Evolutionary conservation across 53 echinoderm and acorn worm genomes (phyloP), one percentile per base, ranked within the genome.

Genomic region (Hippasteria phrygiana): DNA sequence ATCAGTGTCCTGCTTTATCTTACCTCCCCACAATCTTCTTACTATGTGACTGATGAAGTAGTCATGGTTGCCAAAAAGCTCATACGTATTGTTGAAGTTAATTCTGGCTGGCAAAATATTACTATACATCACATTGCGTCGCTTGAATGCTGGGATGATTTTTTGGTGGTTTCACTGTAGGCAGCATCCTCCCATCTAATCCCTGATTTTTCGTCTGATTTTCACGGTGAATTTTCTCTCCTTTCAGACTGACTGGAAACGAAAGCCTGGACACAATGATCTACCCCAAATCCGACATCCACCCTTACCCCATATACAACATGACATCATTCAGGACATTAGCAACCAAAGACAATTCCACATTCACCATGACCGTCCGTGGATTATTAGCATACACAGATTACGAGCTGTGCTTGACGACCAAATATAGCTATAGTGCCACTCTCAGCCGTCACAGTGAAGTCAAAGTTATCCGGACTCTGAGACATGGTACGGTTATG

Each of bases 391-490:
- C 95, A 0, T 91, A 66, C 40, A 93, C 88, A 27, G 78, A 89
- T 22, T 95, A 95, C 47, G 89, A 93, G 62, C 43, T 95, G n/a
- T 93, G 93, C 54, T 18, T 95, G 83, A 91, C 95, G 0, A 85
- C 86, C 5, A 93, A 74, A 45, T 84, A 93, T 35, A 70, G 78
- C 69, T 54, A 93, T 36, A 22, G 43, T 36, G 85, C 88, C 26
- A 70, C 87, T 36, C 48, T 55, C 6, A 93, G 93, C 50, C 64
- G 73, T 1, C 95, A 93, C 74, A 89, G 93, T 16, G 59, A 88
- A 55, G 71, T 95, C 14, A 63, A 34, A 13, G 41, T 86, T 2
- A 76, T 95, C 54, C 91, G 56, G 59, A 95, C 95, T 12, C 62
- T 88, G 3, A 93, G 66, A 79, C 85, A 93, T 48, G 73, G 95